Evolutionary conservation across 1,140 invertebrate species (phyloP), one percentile per base, ranked within the genome.

Genomic region (Aphelinus atriplicis): DNA sequence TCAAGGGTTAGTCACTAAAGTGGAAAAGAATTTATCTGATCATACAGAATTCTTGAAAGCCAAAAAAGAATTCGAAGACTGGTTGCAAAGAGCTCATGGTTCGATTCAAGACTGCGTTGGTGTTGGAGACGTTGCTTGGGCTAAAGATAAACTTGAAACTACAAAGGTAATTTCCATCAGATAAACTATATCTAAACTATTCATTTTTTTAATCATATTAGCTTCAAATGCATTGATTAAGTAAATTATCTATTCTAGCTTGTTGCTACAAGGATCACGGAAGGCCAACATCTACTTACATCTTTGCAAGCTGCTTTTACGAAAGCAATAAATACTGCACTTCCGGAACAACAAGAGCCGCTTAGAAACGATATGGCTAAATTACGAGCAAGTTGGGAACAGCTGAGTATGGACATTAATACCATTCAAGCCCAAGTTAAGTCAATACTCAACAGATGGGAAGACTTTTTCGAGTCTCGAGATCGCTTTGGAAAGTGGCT

Each of bases 11-110:
- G 92, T 96, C 1, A 93, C 93, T 1, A 93, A 92, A 82, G 92
- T 95, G 2, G 95, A 97, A 81, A 97, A 97, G 86, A 96, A 95
- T 85, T 84, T 97, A 0, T 94, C 93, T 1, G 95, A 97, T 84
- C 94, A 96, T 75, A 96, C 94, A 0, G 95, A 97, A 82, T 97
- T 96, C 84, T 87, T 95, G 1, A 95, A 94, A 80, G 94, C 94
- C 3, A 95, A 95, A 81, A 91, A 93, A 77, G 93, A 95, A 80
- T 89, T 96, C 78, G 92, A 95, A 74, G 89, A 91, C 51, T 97
- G 96, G 96, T 87, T 96, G 42, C 89, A 92, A 61, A 91, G 92
- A 57, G 93, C 94, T 26, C 92, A 95, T 78, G 92, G 92, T 26
- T 93, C 92, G 3, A 90, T 97, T 3, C 92, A 95, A 82, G 93